Evolutionary conservation across 1,140 invertebrate species (phyloP).

Genomic region (Camponotus floridanus): DNA sequence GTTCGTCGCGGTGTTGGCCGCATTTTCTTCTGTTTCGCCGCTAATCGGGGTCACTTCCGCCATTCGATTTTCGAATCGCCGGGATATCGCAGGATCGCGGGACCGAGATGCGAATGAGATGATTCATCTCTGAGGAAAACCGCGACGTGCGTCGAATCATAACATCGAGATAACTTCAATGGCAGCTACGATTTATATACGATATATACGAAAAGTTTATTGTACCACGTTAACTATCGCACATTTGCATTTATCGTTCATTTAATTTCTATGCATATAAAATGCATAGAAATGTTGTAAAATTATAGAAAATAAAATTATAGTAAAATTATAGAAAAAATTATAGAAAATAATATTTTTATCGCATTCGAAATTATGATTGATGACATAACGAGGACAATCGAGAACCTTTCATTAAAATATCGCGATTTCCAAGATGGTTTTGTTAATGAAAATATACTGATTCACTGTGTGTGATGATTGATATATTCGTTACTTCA

Average conservation of each 20-base stretch:
- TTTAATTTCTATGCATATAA: background rate
- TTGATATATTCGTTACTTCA: constrained; percentile 3
- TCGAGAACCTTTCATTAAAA: background rate
- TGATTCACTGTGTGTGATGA: background rate
- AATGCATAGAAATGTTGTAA: too few species aligned
- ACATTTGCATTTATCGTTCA: background rate
- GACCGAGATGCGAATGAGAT: background rate
- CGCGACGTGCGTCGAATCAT: background rate
- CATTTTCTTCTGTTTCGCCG: constrained; percentile 84
- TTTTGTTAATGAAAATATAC: constrained; percentile 28
- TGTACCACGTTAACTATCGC: background rate
- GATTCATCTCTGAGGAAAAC: constrained; percentile 10
- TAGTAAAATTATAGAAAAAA: background rate
- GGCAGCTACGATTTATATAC: background rate
- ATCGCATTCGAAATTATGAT: background rate
- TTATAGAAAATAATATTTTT: too few species aligned
- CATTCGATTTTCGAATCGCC: constrained; percentile 65
- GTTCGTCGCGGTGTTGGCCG: constrained; percentile 80
- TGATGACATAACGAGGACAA: background rate
- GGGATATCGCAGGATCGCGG: background rate
- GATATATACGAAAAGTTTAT: background rate
- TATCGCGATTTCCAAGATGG: background rate
- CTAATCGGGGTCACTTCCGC: constrained; percentile 85
- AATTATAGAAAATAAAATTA: background rate
- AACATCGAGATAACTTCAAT: background rate